A percentile compares a stretch with the other conserved stretches of the same genome.
phyloP scores from a whole-genome alignment of 1,140 invertebrate species.

The Philotrypesis tridentata region DNA sequence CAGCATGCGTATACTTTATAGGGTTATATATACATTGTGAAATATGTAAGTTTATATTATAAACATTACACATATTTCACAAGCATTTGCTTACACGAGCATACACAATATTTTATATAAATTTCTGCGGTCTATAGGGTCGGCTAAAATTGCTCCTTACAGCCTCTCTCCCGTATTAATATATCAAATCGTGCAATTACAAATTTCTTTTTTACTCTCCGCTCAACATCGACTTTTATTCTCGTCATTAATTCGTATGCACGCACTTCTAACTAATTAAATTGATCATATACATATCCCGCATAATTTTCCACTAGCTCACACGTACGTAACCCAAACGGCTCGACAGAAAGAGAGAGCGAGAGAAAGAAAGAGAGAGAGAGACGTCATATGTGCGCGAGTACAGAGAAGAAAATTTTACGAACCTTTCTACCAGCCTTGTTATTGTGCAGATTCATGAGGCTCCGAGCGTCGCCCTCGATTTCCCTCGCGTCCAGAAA shows the following conservation, averaged over 20 bases:
- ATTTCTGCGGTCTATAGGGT: too few species aligned
- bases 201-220: constrained; percentile 7
- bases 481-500: constrained; percentile 90
- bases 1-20: too few species aligned
- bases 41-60: too few species aligned
- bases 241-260: neutral
- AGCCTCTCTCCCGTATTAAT: neutral
- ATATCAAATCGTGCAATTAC: constrained; percentile 15
- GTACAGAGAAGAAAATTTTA: constrained; percentile 41
- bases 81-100: too few species aligned
- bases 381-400: too few species aligned
- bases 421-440: constrained; percentile 92
- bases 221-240: neutral
- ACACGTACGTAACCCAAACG: neutral
- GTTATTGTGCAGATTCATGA: constrained; percentile 99
- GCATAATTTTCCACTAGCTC: constrained; percentile 20
- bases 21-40: too few species aligned
- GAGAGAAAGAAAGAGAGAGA: neutral
- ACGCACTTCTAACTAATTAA: constrained; percentile 11
- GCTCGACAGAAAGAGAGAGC: too few species aligned
- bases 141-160: too few species aligned
- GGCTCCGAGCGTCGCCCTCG: constrained; percentile 86
- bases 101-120: too few species aligned
- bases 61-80: too few species aligned
- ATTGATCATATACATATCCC: constrained; percentile 11